Percentiles rank a stretch among this genome's conserved stretches.
Conservation (phyloP, 2,888 invertebrate genomes). For the Caenorhabditis imperialis region DNA sequence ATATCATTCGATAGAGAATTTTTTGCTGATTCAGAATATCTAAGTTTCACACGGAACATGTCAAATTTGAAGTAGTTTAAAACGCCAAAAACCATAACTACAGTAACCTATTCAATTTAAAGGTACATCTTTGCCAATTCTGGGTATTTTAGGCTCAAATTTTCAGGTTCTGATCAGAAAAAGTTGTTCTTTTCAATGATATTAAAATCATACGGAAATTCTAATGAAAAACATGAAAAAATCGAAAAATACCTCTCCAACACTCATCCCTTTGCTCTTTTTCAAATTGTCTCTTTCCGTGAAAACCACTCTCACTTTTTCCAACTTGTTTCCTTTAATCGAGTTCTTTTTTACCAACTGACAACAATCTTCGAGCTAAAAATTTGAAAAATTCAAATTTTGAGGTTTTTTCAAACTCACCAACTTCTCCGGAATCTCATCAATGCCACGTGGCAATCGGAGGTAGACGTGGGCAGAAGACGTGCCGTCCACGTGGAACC, state of each 20-base stretch:
- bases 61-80: too few species aligned
- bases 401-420: conserved; percentile 57
- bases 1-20: too few species aligned
- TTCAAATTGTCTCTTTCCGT: conserved; percentile 98
- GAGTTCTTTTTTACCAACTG: conserved; percentile 96
- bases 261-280: conserved; percentile 96
- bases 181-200: too few species aligned
- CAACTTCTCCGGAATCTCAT: conserved; percentile 89
- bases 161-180: too few species aligned
- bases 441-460: conserved; percentile 89
- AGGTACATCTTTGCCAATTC: too few species aligned
- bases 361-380: conserved; percentile 89
- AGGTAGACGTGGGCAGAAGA: conserved; percentile 98
- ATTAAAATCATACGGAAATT: background rate
- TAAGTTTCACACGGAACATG: too few species aligned
- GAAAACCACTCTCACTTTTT: conserved; percentile 92
- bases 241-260: conserved; percentile 84
- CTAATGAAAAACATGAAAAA: too few species aligned
- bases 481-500: conserved; percentile 94
- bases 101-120: too few species aligned
- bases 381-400: background rate
- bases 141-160: too few species aligned
- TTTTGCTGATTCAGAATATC: too few species aligned
- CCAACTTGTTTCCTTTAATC: conserved; percentile 88
- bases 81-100: too few species aligned